These are phyloP conservation scores for Grantiella picta DNA, from an alignment of 2,113 vertebrate species.

Conservation along the genomic window DNA sequence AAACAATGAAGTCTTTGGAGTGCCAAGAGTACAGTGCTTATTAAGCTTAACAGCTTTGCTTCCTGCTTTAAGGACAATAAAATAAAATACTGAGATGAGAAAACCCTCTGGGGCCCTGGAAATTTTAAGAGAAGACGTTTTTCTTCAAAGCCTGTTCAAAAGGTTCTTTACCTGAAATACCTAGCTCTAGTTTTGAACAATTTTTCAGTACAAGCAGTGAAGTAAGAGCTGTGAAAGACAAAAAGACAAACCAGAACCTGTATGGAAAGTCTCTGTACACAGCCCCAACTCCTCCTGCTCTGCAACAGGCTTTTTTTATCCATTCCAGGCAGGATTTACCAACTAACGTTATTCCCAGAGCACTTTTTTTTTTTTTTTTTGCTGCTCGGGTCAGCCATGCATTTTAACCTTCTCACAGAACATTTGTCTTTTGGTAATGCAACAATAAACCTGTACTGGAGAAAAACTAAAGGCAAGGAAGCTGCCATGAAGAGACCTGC, in stretches of 20 bases:
- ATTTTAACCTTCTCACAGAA: neutral
- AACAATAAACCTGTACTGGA: accelerated
- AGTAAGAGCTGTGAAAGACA: neutral
- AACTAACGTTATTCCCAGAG: neutral
- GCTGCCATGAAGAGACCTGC: neutral
- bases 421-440: accelerated
- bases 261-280: accelerated
- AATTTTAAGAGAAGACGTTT: neutral
- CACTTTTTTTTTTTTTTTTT: too few relatives aligned
- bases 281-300: neutral
- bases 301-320: neutral
- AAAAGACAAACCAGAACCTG: neutral
- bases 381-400: neutral
- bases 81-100: neutral
- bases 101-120: neutral
- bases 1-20: neutral
- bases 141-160: neutral
- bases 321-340: neutral
- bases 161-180: neutral
- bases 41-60: neutral
- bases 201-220: neutral
- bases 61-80: neutral
- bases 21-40: neutral
- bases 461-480: neutral
- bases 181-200: neutral